Base-by-base conservation (phyloP, 2,113 vertebrate genomes). In the Stomatorhinus ivindoensis region DNA sequence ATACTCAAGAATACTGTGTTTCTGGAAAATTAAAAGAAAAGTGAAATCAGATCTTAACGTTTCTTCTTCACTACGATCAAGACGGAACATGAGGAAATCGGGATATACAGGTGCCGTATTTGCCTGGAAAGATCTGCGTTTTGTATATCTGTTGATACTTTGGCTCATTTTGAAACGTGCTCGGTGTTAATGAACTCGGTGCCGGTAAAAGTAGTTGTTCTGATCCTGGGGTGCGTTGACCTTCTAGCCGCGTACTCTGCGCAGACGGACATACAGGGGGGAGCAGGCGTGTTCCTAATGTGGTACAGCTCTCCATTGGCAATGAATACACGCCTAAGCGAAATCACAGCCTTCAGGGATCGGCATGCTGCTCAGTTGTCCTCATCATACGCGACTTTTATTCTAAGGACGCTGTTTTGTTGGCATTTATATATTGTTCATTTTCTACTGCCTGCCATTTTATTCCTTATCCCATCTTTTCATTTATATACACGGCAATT, bases 41-140 rank as follows among this genome's bases (percentile, higher is more conserved):
- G 13, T n/a, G 73, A 80, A 73, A 47, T 44, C 73, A 35, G 48
- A 87, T 51, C 39, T 42, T 24, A 11, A 83, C 21, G 24, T 48
- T 17, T 42, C 55, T 55, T 55, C 35, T 35, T 19, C 76, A 11
- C 19, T 47, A 10, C 88, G 31, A 42, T 4, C 88, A 21, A 42
- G 42, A 53, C n/a, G 73, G 35, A 85, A 89, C 48, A 89, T 89
- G 88, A 89, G 53, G 88, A 89, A 27, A 85, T 27, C 88, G 13
- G 88, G 88, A 89, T 89, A 89, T 13, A 19, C 88, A 89, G 88
- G 88, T 89, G 27, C 46, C 1, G 86, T 58, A 48, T 69, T 88
- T 15, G n/a, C 5, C 11, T 24, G 53, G 35, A 65, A 65, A 51
- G 27, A 51, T 86, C n/a, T 53, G 48, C 85, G 3, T 50, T 27